A percentile compares a stretch with the other conserved stretches of the same genome.
Evolutionary conservation across 2,888 invertebrate species (phyloP).

Genomic region (Scotopteryx bipunctaria): DNA sequence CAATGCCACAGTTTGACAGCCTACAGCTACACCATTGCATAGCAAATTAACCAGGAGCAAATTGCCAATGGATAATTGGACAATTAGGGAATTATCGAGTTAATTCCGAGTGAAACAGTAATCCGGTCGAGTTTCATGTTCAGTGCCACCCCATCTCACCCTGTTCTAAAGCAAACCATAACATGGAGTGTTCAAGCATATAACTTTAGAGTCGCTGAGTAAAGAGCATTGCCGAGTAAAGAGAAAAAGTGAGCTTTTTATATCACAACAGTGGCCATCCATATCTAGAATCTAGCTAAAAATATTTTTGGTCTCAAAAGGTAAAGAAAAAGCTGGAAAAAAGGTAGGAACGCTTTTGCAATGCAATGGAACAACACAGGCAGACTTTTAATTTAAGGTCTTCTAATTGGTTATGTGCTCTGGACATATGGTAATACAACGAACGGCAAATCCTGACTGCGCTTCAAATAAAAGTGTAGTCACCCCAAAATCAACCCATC

Average conservation of each 20-base stretch:
- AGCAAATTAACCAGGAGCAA: slow-evolving; percentile 60
- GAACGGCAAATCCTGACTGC: not conserved
- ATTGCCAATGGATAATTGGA: slow-evolving; percentile 74
- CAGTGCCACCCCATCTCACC: slow-evolving; percentile 33
- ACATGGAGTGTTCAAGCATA: not conserved
- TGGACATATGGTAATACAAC: too few relatives aligned
- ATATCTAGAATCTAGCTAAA: too few relatives aligned
- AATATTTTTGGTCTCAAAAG: too few relatives aligned
- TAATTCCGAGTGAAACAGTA: slow-evolving; percentile 77
- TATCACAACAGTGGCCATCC: too few relatives aligned
- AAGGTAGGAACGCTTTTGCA: too few relatives aligned
- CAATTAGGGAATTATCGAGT: slow-evolving; percentile 79
- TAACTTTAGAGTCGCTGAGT: not conserved
- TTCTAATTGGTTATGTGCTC: too few relatives aligned
- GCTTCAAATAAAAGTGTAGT: not conserved
- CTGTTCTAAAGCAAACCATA: slow-evolving; percentile 15
- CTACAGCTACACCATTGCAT: slow-evolving; percentile 46
- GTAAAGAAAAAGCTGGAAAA: too few relatives aligned
- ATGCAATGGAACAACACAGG: too few relatives aligned
- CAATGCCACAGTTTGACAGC: slow-evolving; percentile 20
- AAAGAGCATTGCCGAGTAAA: not conserved
- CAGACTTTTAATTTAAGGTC: too few relatives aligned
- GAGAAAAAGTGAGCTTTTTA: not conserved
- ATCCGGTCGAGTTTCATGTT: slow-evolving; percentile 45
- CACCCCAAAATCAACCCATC: slow-evolving; percentile 32